These are phyloP conservation scores for Chaetodon trifasciatus DNA, from an alignment of 2,797 vertebrate genomes.

Conservation along the genomic window DNA sequence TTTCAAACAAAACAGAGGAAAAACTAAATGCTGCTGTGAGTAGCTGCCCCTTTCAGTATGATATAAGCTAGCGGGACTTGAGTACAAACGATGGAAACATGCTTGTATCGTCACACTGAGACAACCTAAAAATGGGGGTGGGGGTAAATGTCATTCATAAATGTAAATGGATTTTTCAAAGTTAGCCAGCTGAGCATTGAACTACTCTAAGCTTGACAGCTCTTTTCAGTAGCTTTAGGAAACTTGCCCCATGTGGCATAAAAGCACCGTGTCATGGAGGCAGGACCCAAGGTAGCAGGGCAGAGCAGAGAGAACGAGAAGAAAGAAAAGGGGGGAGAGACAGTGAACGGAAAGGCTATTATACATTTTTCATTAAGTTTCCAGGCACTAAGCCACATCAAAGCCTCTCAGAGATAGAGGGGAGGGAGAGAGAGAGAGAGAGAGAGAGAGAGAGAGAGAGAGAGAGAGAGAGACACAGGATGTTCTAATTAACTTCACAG, in stretches of 20 bases:
- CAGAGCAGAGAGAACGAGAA: slow-evolving; percentile 29
- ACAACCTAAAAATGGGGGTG: slow-evolving; percentile 8
- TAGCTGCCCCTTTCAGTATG: not conserved
- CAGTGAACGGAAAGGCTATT: slow-evolving; percentile 82
- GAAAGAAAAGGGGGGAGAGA: slow-evolving; percentile 59
- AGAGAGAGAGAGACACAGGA: slow-evolving; percentile 78
- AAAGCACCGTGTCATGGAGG: slow-evolving; percentile 68
- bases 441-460: slow-evolving; percentile 29
- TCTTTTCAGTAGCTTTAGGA: slow-evolving; percentile 38
- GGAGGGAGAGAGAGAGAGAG: slow-evolving; percentile 50
- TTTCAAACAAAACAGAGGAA: not conserved
- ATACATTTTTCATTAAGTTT: slow-evolving; percentile 91
- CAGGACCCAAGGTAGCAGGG: slow-evolving; percentile 52
- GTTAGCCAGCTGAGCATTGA: not conserved
- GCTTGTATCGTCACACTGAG: not conserved
- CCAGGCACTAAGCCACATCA: slow-evolving; percentile 89
- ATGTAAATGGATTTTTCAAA: slow-evolving; percentile 12
- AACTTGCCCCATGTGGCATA: slow-evolving; percentile 49
- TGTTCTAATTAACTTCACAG: slow-evolving; percentile 90
- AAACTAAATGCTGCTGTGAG: not conserved
- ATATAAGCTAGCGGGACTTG: not conserved
- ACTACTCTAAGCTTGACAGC: slow-evolving; percentile 41
- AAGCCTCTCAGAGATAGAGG: slow-evolving; percentile 82
- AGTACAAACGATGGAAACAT: not conserved
- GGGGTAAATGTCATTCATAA: not conserved